A percentile compares a stretch with the other conserved stretches of the same genome.
phyloP scores from a whole-genome alignment of 2,888 invertebrate species.

The Camptogramma bilineatum region DNA sequence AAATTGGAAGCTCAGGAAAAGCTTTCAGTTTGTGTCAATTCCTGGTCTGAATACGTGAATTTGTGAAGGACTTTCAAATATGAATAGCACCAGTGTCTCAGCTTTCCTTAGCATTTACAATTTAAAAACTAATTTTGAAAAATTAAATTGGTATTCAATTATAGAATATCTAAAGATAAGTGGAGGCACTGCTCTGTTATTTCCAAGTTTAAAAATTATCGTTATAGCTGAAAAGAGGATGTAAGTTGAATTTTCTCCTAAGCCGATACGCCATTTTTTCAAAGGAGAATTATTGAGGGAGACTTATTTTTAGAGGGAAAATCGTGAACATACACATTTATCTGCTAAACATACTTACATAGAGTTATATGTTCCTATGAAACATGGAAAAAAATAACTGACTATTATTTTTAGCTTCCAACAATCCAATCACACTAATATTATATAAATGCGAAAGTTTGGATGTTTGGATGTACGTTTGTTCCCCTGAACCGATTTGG shows the following conservation, averaged over 20 bases:
- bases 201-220: background rate
- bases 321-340: too few relatives aligned
- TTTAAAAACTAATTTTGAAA: conserved; percentile 6
- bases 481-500: too few relatives aligned
- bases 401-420: too few relatives aligned
- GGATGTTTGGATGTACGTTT: too few relatives aligned
- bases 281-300: too few relatives aligned
- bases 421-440: too few relatives aligned
- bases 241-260: background rate
- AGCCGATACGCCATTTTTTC: too few relatives aligned
- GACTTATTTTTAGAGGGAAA: too few relatives aligned
- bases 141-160: background rate
- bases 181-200: background rate
- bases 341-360: too few relatives aligned
- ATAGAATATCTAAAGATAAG: background rate
- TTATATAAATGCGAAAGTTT: too few relatives aligned
- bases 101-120: conserved; percentile 17
- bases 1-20: background rate
- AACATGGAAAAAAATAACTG: too few relatives aligned
- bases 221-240: background rate
- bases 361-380: too few relatives aligned
- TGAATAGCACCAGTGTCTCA: conserved; percentile 18
- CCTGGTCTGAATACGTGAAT: background rate
- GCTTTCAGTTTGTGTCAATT: background rate
- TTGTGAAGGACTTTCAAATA: conserved; percentile 24